Evolutionary conservation across 2,113 vertebrate genomes (phyloP), one percentile per base, ranked within the genome.

Genomic region (Aviceda subcristata): DNA sequence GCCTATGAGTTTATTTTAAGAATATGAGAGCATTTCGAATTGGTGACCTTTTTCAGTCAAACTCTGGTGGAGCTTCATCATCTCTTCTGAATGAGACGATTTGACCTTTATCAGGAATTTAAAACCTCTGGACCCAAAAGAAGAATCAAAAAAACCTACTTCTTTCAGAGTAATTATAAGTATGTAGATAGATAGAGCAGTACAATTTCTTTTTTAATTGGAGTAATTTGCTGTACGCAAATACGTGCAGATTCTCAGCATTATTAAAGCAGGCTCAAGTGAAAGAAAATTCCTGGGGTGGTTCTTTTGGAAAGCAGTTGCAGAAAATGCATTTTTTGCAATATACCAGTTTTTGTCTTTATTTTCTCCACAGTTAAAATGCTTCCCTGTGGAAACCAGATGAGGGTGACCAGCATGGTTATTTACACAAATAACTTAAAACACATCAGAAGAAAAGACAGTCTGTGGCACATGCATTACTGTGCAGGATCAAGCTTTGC

Each of bases 21-120:
- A 87, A 46, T 84, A 66, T 74, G 59, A 81, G 48, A 79, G 48
- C 68, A 36, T 79, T 95, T 94, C 66, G 86, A 79, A 92, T 86
- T 95, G 60, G 63, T 94, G 94, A 95, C 87, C 73, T 96, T 95
- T 94, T 92, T 91, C 75, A 64, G 43, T 85, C 73, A 66, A n/a
- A 78, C 34, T 68, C 39, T 91, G 21, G 23, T 87, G 20, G 48
- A 94, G 62, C 83, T 92, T 92, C 73, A 82, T 94, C 90, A 50
- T 85, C 32, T 39, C 34, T 78, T 84, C 66, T 85, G 86, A 94
- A 50, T 56, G n/a, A 95, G 69, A 75, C 60, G 24, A 56, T 85
- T 87, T 94, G 94, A 94, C 91, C 91, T 94, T 95, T 96, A 81
- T 84, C 32, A 69, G 77, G 69, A 87, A 75, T 82, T 84, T n/a